These are phyloP conservation scores for Drosophila meridiana DNA, from an alignment of 2,888 invertebrate genomes.

Conservation along the genomic window DNA sequence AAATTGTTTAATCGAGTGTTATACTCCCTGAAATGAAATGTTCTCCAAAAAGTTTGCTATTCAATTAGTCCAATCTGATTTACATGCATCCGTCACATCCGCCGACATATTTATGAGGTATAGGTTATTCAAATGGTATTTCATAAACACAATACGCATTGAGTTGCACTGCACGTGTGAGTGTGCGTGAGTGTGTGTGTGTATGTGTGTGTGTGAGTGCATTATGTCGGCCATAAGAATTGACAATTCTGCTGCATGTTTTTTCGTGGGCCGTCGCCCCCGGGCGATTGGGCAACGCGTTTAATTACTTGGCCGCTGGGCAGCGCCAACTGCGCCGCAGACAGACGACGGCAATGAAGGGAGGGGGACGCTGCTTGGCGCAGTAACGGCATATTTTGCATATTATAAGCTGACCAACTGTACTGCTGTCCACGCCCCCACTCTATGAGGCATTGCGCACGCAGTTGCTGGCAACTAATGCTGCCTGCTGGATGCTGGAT, in stretches of 20 bases:
- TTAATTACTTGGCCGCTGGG: slow-evolving; percentile 48
- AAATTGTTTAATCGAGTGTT: too few species aligned
- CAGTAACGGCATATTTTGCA: slow-evolving; percentile 56
- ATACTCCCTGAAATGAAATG: too few species aligned
- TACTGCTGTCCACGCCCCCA: neutral
- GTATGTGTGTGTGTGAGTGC: neutral
- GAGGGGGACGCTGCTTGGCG: slow-evolving; percentile 15
- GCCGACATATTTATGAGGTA: neutral
- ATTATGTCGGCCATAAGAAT: slow-evolving; percentile 1
- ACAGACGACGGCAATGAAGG: neutral
- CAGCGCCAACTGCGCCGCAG: slow-evolving; percentile 30
- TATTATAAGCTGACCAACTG: slow-evolving; percentile 55
- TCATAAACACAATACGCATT: slow-evolving; percentile 4
- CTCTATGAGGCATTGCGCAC: slow-evolving; percentile 9
- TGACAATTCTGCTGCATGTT: slow-evolving; percentile 2
- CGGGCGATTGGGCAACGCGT: slow-evolving; percentile 9
- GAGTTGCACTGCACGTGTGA: neutral
- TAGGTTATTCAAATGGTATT: neutral
- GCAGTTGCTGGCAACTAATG: slow-evolving; percentile 25
- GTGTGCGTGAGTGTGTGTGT: neutral
- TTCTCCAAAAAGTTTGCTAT: neutral
- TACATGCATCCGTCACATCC: neutral
- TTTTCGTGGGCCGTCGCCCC: neutral
- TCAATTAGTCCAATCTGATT: neutral
- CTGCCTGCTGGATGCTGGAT: slow-evolving; percentile 6